A percentile compares a stretch with the other conserved stretches of the same genome.
Conservation (phyloP, 2,113 vertebrate species). For the Merops nubicus region DNA sequence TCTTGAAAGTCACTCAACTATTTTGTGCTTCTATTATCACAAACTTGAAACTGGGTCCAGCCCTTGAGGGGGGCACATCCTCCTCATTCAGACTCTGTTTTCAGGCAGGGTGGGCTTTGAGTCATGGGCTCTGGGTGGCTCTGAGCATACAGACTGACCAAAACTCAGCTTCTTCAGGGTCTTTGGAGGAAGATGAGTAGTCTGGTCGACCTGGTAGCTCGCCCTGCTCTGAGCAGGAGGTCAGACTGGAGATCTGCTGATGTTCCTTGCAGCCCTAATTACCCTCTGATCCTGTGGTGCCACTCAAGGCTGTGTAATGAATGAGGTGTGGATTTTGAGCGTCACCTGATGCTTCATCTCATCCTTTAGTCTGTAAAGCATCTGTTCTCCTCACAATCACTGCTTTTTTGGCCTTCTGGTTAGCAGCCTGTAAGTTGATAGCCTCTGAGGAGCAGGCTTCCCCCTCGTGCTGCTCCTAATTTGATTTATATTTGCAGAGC, state of each 20-base stretch:
- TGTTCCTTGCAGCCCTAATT: not conserved
- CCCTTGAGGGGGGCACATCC: not conserved
- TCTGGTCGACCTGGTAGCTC: not conserved
- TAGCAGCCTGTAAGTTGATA: not conserved
- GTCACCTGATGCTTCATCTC: not conserved
- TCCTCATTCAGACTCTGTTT: not conserved
- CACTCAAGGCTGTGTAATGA: not conserved
- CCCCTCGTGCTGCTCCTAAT: not conserved
- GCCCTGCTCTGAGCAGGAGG: not conserved
- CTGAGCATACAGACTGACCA: accelerated
- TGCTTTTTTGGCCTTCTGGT: not conserved
- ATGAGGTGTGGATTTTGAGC: not conserved
- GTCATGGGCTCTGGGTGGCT: not conserved
- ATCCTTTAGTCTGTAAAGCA: not conserved
- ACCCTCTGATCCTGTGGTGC: not conserved
- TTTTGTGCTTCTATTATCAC: not conserved
- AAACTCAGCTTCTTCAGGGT: not conserved
- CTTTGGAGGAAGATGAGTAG: not conserved
- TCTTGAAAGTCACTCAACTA: not conserved
- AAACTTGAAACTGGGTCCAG: not conserved
- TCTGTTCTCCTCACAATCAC: not conserved
- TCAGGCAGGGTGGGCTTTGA: not conserved
- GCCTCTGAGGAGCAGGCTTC: not conserved
- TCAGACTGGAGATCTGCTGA: not conserved
- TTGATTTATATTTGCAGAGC: not conserved